These are phyloP conservation scores for Athripsodes cinereus DNA, from an alignment of 2,888 invertebrate species.

Conservation along the genomic window DNA sequence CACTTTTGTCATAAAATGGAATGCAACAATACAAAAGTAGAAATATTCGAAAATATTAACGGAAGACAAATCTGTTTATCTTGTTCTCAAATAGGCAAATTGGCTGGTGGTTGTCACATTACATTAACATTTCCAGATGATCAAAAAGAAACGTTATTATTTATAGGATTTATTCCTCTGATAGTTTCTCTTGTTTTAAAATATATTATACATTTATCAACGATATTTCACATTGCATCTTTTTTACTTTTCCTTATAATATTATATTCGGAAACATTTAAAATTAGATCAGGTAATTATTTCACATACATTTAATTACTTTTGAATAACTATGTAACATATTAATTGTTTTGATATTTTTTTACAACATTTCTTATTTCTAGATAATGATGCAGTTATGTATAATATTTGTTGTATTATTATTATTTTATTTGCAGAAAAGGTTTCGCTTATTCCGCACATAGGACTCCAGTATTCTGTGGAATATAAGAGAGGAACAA, in stretches of 20 bases:
- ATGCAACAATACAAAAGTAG: background rate
- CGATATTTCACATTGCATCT: background rate
- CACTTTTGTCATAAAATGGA: background rate
- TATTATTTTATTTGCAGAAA: conserved; percentile 37
- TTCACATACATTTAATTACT: no score
- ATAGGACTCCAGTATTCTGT: conserved; percentile 44
- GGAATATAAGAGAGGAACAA: conserved; percentile 42
- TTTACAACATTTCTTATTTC: no score
- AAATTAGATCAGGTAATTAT: background rate
- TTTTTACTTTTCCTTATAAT: background rate
- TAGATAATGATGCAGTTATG: no score
- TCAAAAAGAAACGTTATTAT: background rate
- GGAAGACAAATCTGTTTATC: background rate
- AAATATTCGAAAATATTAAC: background rate
- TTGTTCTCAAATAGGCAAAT: background rate
- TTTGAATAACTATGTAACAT: no score
- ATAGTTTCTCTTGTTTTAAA: background rate
- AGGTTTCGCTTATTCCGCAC: conserved; percentile 41
- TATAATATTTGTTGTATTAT: no score
- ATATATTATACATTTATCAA: background rate
- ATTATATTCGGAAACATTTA: background rate
- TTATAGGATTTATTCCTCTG: background rate
- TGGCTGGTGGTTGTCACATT: background rate
- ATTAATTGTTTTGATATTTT: background rate
- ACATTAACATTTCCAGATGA: background rate